Conservation (phyloP, 1,140 invertebrate genomes). For the Cydia pomonella region DNA sequence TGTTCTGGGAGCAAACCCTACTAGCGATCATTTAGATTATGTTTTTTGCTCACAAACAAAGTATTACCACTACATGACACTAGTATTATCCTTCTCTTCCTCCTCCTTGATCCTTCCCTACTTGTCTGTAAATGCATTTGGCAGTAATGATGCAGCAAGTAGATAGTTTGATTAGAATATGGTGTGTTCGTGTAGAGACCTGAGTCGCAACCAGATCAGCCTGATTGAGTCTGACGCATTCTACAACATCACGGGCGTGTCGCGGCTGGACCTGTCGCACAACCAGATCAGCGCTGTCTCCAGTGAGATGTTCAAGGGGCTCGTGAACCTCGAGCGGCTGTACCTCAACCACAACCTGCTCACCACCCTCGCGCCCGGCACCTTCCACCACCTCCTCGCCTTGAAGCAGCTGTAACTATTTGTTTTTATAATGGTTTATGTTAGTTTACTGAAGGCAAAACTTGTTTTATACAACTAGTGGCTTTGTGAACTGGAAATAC, state of each 20-base stretch:
- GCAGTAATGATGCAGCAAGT: too few relatives aligned
- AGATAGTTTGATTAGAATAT: neutral
- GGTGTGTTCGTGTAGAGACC: conserved; percentile 80
- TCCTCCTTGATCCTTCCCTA: too few relatives aligned
- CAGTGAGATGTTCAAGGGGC: conserved; percentile 83
- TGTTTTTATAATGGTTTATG: conserved; percentile 25
- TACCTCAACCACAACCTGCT: conserved; percentile 86
- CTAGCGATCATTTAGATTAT: too few relatives aligned
- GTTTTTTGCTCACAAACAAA: too few relatives aligned
- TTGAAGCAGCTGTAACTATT: conserved; percentile 87
- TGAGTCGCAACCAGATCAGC: conserved; percentile 89
- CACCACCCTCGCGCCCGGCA: conserved; percentile 83
- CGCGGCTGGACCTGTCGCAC: conserved; percentile 85
- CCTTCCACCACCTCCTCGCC: conserved; percentile 84
- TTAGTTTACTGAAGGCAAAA: too few relatives aligned
- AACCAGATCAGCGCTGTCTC: conserved; percentile 85
- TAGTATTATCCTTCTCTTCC: too few relatives aligned
- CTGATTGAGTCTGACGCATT: conserved; percentile 88
- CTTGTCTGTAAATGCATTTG: too few relatives aligned
- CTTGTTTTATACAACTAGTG: too few relatives aligned
- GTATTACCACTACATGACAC: too few relatives aligned
- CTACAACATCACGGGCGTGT: conserved; percentile 84
- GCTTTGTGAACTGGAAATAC: too few relatives aligned
- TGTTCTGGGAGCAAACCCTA: too few relatives aligned
- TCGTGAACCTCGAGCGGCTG: conserved; percentile 84